These are phyloP conservation scores for Lemur catta DNA, from an alignment of 2,797 vertebrate genomes.

Conservation along the genomic window DNA sequence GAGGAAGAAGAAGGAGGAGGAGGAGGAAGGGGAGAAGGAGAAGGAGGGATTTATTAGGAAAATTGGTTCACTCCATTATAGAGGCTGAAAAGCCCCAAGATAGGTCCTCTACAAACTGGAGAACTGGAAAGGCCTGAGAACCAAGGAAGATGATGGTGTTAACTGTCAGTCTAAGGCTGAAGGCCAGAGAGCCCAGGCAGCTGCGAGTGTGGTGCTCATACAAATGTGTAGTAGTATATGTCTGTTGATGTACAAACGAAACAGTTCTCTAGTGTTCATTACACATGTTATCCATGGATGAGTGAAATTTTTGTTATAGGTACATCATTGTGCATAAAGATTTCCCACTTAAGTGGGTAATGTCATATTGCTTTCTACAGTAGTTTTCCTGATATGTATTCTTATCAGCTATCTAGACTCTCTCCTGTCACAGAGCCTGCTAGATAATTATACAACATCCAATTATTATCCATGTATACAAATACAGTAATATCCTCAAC, in stretches of 20 bases:
- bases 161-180: not conserved
- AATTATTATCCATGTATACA: not conserved
- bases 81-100: not conserved
- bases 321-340: not conserved
- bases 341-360: not conserved
- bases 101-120: not conserved
- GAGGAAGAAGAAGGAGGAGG: not conserved
- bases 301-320: not conserved
- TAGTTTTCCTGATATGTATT: not conserved
- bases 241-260: not conserved
- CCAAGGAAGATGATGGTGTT: not conserved
- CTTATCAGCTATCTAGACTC: not conserved
- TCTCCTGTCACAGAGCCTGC: not conserved
- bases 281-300: not conserved
- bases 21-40: too few relatives aligned
- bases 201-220: not conserved
- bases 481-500: not conserved
- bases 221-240: not conserved
- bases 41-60: not conserved
- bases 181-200: not conserved
- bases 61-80: not conserved
- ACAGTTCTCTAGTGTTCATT: not conserved
- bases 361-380: not conserved
- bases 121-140: not conserved
- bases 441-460: not conserved